Evolutionary conservation across 2,797 vertebrate genomes (phyloP).

Genomic region (Hydrocynus forskahlii): DNA sequence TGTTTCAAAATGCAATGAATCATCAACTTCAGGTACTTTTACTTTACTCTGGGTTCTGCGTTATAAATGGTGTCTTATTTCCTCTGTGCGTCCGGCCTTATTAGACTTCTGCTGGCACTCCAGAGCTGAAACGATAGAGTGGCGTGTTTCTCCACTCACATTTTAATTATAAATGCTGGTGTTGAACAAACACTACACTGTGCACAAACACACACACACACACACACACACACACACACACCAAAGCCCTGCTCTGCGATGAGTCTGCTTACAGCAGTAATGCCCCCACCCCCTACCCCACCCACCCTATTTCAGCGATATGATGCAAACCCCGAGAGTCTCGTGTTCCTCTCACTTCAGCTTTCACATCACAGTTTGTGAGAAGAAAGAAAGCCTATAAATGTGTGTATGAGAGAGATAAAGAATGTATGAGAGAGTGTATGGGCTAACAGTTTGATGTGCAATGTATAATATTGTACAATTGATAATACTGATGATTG

Average conservation of each 20-base stretch:
- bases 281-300: background rate
- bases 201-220: no score
- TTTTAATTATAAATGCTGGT: constrained; percentile 18
- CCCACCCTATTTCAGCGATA: background rate
- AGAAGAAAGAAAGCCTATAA: background rate
- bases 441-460: background rate
- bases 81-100: no score
- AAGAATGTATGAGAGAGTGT: background rate
- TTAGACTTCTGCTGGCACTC: background rate
- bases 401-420: background rate
- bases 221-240: background rate
- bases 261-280: background rate
- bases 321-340: background rate
- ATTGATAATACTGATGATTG: no score
- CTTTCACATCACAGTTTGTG: background rate
- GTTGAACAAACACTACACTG: background rate
- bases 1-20: no score
- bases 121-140: background rate
- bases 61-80: no score
- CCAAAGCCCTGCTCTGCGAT: background rate
- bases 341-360: background rate
- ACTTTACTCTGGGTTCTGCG: no score
- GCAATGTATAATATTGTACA: no score
- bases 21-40: no score
- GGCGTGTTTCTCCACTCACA: background rate